Evolutionary conservation across 2,113 vertebrate species (phyloP).

Genomic region (Prochilodus magdalenae): DNA sequence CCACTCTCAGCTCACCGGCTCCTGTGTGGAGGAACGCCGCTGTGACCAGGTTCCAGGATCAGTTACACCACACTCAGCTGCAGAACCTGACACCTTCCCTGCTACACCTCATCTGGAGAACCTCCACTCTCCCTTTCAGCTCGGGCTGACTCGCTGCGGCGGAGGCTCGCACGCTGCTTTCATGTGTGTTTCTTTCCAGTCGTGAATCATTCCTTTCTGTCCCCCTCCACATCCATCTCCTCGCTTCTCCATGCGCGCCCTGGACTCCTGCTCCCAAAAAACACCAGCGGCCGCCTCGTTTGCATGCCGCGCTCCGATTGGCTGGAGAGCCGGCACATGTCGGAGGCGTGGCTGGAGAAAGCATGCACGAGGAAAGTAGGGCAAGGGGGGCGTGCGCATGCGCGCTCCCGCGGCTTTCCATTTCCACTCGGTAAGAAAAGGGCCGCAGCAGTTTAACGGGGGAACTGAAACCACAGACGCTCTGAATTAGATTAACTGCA

Average conservation of each 20-base stretch:
- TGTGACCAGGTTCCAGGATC: not conserved
- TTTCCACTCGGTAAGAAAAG: slow-evolving; percentile 12
- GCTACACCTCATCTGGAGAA: not conserved
- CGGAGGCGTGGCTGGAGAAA: slow-evolving; percentile 22
- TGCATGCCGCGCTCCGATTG: slow-evolving; percentile 70
- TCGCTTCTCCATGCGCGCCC: slow-evolving; percentile 75
- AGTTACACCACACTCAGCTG: not conserved
- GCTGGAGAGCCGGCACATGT: slow-evolving; percentile 55
- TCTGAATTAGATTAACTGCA: slow-evolving; percentile 24
- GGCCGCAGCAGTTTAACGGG: not conserved
- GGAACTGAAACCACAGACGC: slow-evolving; percentile 15
- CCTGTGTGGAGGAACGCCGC: not conserved
- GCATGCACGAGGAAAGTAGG: slow-evolving; percentile 3
- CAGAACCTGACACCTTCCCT: not conserved
- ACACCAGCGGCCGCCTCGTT: slow-evolving; percentile 64
- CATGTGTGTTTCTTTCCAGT: slow-evolving; percentile 18
- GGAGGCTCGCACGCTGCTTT: slow-evolving; percentile 20
- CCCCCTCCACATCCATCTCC: not conserved
- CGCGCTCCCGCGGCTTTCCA: slow-evolving; percentile 40
- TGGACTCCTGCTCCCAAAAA: slow-evolving; percentile 75
- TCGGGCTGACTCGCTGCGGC: not conserved
- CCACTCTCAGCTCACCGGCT: not conserved
- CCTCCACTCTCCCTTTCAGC: not conserved
- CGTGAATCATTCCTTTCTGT: slow-evolving; percentile 24
- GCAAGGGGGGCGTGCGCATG: slow-evolving; percentile 53